Base-by-base conservation (phyloP, 2,797 vertebrate species). In the Pseudochirops cupreus region DNA sequence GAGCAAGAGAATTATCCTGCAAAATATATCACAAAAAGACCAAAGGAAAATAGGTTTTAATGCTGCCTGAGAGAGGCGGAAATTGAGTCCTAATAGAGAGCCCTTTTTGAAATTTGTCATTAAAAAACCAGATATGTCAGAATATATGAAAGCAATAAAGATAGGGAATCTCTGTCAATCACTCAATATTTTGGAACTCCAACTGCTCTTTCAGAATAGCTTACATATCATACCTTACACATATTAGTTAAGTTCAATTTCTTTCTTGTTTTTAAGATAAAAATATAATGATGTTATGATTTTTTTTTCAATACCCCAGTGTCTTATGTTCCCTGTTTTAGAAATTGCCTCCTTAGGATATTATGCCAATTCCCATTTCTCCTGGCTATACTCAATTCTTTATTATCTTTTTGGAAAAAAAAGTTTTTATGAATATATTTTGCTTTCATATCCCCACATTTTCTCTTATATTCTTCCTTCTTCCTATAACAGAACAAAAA, bases 11-110 rank as follows among this genome's bases (percentile, higher is more conserved):
- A 96, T 55, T 87, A 82, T 53, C 53, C 56, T 58, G 6, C 13
- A 93, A 91, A 54, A 58, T 82, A 57, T 82, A 56, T 46, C 39
- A 56, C 74, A 33, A 46, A 91, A 54, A 11, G 9, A 54, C 9
- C 92, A 67, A 89, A 91, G 2, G 53, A 21, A 87, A 87, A 50
- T 97, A 52, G 82, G 50, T 92, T 96, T 24, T 10, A 92, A 11
- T 93, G 95, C 92, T 26, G 82, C 92, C 31, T 74, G 52, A 93
- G 24, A 56, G 3, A 89, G 6, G 0, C 33, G 89, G 91, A 93
- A 92, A 31, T 87, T 56, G 11, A 24, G 56, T 54, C 5, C 11
- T 91, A 50, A 58, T 46, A 55, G 46, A 55, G 55, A 5, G 46
- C 26, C 0, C 11, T 90, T 90, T 96, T 50, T 26, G 39, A 87